Base-by-base conservation (phyloP, 1,140 invertebrate genomes). In the Apis mellifera region DNA sequence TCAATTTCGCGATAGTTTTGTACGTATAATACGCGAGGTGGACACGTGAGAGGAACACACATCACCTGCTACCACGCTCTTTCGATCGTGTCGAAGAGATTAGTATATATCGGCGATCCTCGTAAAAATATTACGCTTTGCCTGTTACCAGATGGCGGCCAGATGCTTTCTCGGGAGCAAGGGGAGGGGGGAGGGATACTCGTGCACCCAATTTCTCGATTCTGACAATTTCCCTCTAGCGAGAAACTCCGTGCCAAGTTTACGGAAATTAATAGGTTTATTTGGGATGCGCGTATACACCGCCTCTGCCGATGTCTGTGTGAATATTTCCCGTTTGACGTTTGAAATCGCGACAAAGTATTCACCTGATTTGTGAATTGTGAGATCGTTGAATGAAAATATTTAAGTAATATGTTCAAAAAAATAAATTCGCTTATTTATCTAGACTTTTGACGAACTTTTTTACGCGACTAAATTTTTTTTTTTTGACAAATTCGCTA, bases 51-150 rank as follows among this genome's bases (percentile, higher is more conserved):
- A 55, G 26, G 52, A 26, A 42, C 32, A 42, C 32, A 5, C 48
- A 62, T 81, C 84, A 74, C 60, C 75, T 86, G 85, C 64, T 78
- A 26, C 57, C 79, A 17, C 73, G 65, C 64, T 72, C 72, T n/a
- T 21, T n/a, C 50, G 26, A n/a, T 70, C 42, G 21, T 55, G 60
- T 11, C 42, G 9, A 23, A 32, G 32, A 81, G 73, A 82, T 87
- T 64, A 80, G 77, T 84, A 66, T 84, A 66, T 75, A 82, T 69
- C 65, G 59, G 59, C 60, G 68, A 81, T 66, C 60, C 55, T 69
- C 78, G 57, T 64, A 84, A 87, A 87, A 87, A 84, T 87, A 87
- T 87, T 74, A 78, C 78, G 15, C 42, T 81, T 84, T 26, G 77
- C 57, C 32, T 70, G 69, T 80, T 80, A 80, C 82, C 82, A 84